These are phyloP conservation scores for Caerostris darwini DNA, from an alignment of 1,140 invertebrate species.

Conservation along the genomic window DNA sequence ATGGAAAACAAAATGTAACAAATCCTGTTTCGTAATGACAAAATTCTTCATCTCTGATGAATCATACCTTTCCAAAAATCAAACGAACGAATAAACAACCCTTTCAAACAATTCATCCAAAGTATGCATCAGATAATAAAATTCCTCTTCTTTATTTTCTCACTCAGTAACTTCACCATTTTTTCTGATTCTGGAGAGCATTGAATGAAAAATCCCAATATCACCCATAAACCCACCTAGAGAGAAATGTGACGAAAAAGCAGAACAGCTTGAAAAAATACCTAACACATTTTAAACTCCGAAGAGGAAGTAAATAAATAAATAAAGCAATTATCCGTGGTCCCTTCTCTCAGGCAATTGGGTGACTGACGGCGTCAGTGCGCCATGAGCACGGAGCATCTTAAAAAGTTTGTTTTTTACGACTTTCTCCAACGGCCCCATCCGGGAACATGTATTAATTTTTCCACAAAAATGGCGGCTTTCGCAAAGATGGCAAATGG, in stretches of 20 bases:
- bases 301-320: background rate
- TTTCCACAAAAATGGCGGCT: background rate
- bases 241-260: background rate
- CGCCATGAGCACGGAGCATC: background rate
- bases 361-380: slow-evolving; percentile 18
- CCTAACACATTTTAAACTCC: background rate
- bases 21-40: too few relatives aligned
- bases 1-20: too few relatives aligned
- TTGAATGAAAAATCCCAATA: background rate
- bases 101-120: too few relatives aligned
- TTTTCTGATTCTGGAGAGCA: too few relatives aligned
- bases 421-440: background rate
- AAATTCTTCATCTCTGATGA: too few relatives aligned
- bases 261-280: background rate
- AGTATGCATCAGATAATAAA: too few relatives aligned
- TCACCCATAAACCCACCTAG: background rate
- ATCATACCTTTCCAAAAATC: too few relatives aligned
- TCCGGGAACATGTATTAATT: slow-evolving; percentile 20
- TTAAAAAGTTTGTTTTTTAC: background rate
- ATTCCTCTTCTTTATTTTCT: too few relatives aligned
- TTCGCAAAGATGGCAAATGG: slow-evolving; percentile 37
- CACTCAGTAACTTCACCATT: too few relatives aligned
- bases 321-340: background rate
- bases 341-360: background rate
- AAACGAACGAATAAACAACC: too few relatives aligned